Percentiles rank a stretch among this genome's conserved stretches.
These are phyloP conservation scores for Dasyurus viverrinus DNA, from an alignment of 2,113 vertebrate genomes.

Conservation along the genomic window DNA sequence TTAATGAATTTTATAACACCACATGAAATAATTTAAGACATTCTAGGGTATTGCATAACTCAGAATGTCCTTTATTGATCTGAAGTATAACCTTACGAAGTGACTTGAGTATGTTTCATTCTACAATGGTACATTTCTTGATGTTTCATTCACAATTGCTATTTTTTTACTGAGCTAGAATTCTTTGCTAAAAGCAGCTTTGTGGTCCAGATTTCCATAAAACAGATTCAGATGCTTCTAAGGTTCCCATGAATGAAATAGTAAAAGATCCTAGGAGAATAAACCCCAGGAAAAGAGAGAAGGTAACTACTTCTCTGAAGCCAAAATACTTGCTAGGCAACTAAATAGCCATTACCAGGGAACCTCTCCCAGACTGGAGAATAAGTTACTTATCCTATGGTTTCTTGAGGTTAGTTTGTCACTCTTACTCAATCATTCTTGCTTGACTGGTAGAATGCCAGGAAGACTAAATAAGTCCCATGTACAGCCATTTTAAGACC, in stretches of 20 bases:
- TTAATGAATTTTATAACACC: not conserved
- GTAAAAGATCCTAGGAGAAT: not conserved
- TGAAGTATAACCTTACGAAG: not conserved
- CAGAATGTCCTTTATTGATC: not conserved
- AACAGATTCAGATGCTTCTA: not conserved
- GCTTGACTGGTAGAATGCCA: not conserved
- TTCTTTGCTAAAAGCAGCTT: not conserved
- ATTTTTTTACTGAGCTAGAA: not conserved
- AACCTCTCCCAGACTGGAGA: not conserved
- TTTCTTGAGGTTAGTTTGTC: not conserved
- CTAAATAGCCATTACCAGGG: not conserved
- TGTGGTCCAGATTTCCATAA: not conserved
- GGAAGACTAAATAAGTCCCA: not conserved
- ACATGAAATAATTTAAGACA: not conserved
- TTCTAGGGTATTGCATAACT: not conserved
- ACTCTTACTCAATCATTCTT: not conserved
- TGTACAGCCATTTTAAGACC: not conserved
- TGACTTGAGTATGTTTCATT: not conserved
- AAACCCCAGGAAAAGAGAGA: not conserved
- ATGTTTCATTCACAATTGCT: not conserved
- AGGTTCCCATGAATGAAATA: not conserved
- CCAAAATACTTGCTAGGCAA: not conserved
- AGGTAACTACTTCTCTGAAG: not conserved
- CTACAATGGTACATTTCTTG: not conserved
- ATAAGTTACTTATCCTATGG: not conserved